Conservation (phyloP, 2,113 vertebrate species). For the Setophaga kirtlandii region DNA sequence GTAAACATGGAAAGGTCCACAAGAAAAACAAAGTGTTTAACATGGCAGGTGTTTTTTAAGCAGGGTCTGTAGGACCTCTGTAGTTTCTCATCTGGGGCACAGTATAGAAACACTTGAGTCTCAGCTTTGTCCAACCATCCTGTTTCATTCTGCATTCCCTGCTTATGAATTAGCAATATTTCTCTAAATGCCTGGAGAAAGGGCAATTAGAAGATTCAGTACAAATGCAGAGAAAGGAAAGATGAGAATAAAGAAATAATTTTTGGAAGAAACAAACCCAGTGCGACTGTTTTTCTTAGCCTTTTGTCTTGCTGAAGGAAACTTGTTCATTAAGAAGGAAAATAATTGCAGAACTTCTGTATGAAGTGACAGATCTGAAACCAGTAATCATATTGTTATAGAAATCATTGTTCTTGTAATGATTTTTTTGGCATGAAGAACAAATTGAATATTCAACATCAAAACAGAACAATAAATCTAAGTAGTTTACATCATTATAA, state of each 20-base stretch:
- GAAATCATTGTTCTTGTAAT: background rate
- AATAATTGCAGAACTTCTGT: conserved; percentile 25
- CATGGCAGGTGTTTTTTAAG: background rate
- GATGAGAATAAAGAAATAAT: background rate
- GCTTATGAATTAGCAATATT: background rate
- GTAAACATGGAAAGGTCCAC: background rate
- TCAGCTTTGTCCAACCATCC: background rate
- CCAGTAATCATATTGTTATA: conserved; percentile 12
- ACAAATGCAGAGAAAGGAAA: background rate
- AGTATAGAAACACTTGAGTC: background rate
- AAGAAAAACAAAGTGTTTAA: background rate
- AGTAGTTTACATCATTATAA: background rate
- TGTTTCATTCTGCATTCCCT: background rate
- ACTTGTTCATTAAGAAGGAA: background rate
- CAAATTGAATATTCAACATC: background rate
- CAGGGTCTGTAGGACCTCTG: background rate
- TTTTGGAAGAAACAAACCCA: background rate
- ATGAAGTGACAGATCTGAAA: conserved; percentile 6
- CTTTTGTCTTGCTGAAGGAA: conserved; percentile 22
- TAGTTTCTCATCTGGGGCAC: background rate
- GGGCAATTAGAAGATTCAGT: background rate
- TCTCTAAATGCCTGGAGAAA: background rate
- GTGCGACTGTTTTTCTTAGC: background rate
- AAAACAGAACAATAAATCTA: conserved; percentile 23
- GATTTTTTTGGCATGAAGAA: background rate